phyloP scores from a whole-genome alignment of 2,797 vertebrate species.

The Sebastes miniatus region DNA sequence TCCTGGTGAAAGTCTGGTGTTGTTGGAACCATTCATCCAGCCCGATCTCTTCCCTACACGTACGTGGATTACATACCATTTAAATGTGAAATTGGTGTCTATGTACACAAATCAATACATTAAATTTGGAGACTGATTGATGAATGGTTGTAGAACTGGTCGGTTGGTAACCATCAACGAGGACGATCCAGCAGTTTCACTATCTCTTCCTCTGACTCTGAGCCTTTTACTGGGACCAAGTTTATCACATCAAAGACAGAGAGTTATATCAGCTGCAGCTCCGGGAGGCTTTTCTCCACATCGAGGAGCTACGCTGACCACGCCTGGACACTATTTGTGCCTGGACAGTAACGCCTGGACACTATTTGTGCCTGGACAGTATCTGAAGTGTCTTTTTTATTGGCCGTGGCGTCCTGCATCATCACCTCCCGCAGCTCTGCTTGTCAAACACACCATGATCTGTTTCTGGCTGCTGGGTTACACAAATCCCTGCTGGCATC shows the following conservation, averaged over 20 bases:
- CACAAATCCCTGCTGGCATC: constrained; percentile 49
- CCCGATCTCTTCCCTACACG: too few species aligned
- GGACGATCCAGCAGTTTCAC: background rate
- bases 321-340: background rate
- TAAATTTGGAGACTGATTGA: too few species aligned
- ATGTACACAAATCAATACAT: too few species aligned
- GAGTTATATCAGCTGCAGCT: background rate
- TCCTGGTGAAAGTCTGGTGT: too few species aligned
- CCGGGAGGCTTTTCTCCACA: background rate
- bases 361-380: too few species aligned
- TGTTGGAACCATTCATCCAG: too few species aligned
- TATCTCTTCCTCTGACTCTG: background rate
- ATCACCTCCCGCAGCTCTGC: constrained; percentile 1
- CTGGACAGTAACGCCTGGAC: too few species aligned
- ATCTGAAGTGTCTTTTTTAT: background rate
- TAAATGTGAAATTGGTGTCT: too few species aligned
- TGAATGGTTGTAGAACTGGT: too few species aligned
- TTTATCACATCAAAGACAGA: background rate
- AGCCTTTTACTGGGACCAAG: background rate
- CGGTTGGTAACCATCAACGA: background rate
- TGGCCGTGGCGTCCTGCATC: background rate
- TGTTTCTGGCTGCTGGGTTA: constrained; percentile 13
- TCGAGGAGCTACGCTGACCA: background rate
- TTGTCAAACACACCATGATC: constrained; percentile 31
- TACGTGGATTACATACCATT: too few species aligned